Conservation (phyloP, 2,888 invertebrate genomes). For the Noctua pronuba region DNA sequence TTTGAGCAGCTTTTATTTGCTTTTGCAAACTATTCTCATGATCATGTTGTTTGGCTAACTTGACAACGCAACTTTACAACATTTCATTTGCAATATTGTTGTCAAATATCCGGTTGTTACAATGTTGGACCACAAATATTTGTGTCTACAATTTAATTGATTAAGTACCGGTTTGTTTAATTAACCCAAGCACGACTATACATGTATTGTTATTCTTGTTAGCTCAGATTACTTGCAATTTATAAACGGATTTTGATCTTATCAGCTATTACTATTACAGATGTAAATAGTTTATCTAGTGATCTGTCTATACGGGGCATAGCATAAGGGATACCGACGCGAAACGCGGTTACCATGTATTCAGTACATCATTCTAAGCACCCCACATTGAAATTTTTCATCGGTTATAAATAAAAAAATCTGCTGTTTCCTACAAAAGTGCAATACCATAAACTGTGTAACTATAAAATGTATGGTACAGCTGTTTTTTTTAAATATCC, state of each 20-base stretch:
- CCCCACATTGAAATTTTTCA: no score
- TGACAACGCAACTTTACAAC: background rate
- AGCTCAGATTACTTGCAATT: constrained; percentile 14
- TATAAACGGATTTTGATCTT: constrained; percentile 53
- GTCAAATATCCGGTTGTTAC: background rate
- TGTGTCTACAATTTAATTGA: constrained; percentile 35
- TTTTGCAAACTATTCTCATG: background rate
- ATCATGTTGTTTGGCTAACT: background rate
- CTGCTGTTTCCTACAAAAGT: no score
- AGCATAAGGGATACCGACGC: no score
- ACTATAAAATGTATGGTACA: no score
- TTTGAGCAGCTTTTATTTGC: constrained; percentile 2
- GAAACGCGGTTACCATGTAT: no score
- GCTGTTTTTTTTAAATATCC: no score
- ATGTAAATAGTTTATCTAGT: background rate
- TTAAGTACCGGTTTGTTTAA: constrained; percentile 17
- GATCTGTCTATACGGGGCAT: background rate
- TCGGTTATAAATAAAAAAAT: no score
- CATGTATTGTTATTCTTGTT: constrained; percentile 21
- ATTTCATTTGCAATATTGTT: constrained; percentile 12
- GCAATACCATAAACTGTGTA: no score
- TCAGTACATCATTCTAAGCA: no score
- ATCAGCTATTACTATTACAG: constrained; percentile 15
- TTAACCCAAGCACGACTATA: constrained; percentile 26
- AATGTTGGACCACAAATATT: constrained; percentile 22